These are phyloP conservation scores for Anas platyrhynchos DNA, from an alignment of 2,113 vertebrate genomes.

Conservation along the genomic window DNA sequence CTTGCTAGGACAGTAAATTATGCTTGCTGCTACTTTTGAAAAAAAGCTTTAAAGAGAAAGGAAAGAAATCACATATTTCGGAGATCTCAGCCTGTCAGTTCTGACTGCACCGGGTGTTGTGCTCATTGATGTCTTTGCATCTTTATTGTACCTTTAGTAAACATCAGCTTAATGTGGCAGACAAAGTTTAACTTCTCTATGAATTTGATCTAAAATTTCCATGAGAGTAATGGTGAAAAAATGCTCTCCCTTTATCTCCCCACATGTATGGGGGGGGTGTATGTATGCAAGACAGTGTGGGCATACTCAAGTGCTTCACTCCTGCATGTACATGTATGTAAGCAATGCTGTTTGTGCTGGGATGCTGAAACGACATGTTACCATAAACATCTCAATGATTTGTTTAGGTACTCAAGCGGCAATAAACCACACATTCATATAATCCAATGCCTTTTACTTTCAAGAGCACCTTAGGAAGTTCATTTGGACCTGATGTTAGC, in stretches of 20 bases:
- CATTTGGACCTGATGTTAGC: neutral
- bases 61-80: neutral
- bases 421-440: neutral
- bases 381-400: neutral
- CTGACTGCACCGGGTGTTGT: neutral
- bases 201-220: neutral
- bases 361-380: neutral
- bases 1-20: slow-evolving; percentile 12
- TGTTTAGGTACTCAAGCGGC: neutral
- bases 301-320: rapidly evolving
- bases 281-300: rapidly evolving
- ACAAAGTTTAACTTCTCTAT: neutral
- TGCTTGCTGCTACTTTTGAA: neutral
- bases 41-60: neutral
- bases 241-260: neutral
- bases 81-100: neutral
- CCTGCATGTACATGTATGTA: neutral
- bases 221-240: neutral
- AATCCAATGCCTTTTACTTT: neutral
- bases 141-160: neutral
- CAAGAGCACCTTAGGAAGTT: neutral
- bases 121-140: neutral
- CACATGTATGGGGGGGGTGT: too few relatives aligned
- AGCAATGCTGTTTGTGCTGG: neutral
- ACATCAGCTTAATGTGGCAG: neutral